A percentile compares a stretch with the other conserved stretches of the same genome.
Conservation (phyloP, 2,113 vertebrate genomes). For the Callocephalon fimbriatum region DNA sequence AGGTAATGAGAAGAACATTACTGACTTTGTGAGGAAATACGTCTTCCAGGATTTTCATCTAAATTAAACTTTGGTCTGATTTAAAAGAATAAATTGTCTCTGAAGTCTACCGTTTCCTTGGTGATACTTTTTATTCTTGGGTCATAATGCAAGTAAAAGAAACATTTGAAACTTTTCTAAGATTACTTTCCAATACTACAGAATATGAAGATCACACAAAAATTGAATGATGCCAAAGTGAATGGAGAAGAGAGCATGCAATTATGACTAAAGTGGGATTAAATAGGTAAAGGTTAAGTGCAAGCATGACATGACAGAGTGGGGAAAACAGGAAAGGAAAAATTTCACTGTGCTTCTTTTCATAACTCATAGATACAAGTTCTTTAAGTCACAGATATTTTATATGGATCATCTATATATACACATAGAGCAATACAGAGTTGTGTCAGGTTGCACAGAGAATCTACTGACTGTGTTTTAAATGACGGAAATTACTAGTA, state of each 20-base stretch:
- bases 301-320: not conserved
- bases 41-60: conserved; percentile 72
- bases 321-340: not conserved
- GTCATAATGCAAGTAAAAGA: conserved; percentile 21
- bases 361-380: not conserved
- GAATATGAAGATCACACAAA: conserved; percentile 25
- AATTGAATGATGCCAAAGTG: conserved; percentile 36
- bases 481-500: not conserved
- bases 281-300: conserved; percentile 58
- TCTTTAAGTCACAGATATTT: not conserved
- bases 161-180: conserved; percentile 52
- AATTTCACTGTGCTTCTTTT: not conserved
- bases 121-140: conserved; percentile 60
- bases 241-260: conserved; percentile 5
- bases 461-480: not conserved
- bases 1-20: conserved; percentile 72
- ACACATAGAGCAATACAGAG: not conserved
- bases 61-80: conserved; percentile 71
- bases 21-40: conserved; percentile 68
- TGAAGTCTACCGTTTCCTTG: conserved; percentile 62
- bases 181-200: conserved; percentile 16
- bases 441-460: not conserved
- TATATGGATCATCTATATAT: not conserved
- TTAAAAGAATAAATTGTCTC: conserved; percentile 72
- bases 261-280: conserved; percentile 46